phyloP scores from a whole-genome alignment of 2,113 vertebrate genomes.

The Sus scrofa region DNA sequence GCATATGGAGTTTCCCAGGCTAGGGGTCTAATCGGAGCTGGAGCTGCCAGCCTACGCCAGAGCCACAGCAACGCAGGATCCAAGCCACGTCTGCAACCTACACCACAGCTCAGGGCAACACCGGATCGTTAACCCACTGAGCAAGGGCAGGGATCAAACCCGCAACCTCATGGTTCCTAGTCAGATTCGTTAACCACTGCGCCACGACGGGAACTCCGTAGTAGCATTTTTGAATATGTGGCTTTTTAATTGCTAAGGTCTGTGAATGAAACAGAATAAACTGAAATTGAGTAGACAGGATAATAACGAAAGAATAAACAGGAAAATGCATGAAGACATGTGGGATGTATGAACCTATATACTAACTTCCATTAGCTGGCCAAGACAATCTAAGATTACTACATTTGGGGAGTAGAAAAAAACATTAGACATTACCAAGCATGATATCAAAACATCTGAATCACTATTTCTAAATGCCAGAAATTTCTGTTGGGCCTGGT shows the following conservation, averaged over 20 bases:
- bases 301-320: conserved; percentile 42
- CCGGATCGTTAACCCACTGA: no score
- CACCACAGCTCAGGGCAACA: no score
- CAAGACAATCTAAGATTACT: neutral
- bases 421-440: neutral
- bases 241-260: neutral
- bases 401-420: neutral
- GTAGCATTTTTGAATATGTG: conserved; percentile 40
- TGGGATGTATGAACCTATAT: neutral
- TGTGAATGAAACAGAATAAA: conserved; percentile 48
- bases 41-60: no score
- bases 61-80: no score
- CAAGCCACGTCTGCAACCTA: no score
- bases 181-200: no score
- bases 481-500: neutral
- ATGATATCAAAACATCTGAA: conserved; percentile 1
- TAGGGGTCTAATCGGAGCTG: no score
- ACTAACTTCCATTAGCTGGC: neutral
- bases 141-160: no score
- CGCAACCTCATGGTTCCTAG: no score
- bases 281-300: neutral
- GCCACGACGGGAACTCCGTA: no score
- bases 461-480: conserved; percentile 39
- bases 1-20: no score
- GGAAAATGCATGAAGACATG: conserved; percentile 29